Percentiles rank a stretch among this genome's conserved stretches.
Evolutionary conservation across 1,140 invertebrate species (phyloP).

Genomic region (Apis dorsata): DNA sequence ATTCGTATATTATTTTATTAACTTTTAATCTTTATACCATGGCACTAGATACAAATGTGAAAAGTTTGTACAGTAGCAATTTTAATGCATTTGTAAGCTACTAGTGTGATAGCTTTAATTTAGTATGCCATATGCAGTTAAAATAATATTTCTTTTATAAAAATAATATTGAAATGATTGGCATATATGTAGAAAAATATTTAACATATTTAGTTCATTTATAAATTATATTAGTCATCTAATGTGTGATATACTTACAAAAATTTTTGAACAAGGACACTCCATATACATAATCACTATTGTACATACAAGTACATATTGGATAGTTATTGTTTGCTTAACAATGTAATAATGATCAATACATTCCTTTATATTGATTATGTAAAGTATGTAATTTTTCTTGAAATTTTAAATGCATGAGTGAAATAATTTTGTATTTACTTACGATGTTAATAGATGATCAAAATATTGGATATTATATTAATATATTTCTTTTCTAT

Average conservation of each 20-base stretch:
- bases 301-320: constrained; percentile 58
- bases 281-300: constrained; percentile 42
- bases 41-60: constrained; percentile 46
- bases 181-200: constrained; percentile 55
- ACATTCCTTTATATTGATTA: constrained; percentile 58
- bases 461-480: background rate
- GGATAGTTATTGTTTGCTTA: constrained; percentile 47
- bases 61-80: constrained; percentile 55
- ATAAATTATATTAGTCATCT: constrained; percentile 38
- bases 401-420: constrained; percentile 23
- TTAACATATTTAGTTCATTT: constrained; percentile 30
- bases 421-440: constrained; percentile 35
- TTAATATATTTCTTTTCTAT: background rate
- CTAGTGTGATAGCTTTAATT: constrained; percentile 32
- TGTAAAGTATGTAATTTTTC: constrained; percentile 34
- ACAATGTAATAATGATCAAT: constrained; percentile 47
- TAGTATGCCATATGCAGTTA: constrained; percentile 34
- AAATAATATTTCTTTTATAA: constrained; percentile 37
- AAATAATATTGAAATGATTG: constrained; percentile 36
- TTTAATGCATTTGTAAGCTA: constrained; percentile 42
- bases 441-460: constrained; percentile 17
- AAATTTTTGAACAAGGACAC: constrained; percentile 42
- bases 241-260: constrained; percentile 33
- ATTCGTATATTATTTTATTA: constrained; percentile 16
- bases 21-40: constrained; percentile 28